These are phyloP conservation scores for Zaprionus camerounensis DNA, from an alignment of 1,140 invertebrate genomes.

Conservation along the genomic window DNA sequence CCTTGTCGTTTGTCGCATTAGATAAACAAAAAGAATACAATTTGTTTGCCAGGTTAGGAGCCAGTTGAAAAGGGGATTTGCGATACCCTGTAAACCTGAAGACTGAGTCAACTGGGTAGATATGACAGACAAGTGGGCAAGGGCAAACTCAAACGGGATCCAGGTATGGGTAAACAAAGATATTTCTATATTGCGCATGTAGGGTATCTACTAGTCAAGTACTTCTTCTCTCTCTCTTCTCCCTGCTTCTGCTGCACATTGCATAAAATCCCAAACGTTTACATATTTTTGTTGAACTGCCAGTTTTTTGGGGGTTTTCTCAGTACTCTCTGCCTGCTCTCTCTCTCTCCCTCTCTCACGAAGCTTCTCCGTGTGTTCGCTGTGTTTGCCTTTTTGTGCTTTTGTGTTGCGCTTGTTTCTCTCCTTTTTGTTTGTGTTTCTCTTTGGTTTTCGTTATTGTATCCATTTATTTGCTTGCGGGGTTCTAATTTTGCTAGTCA, in stretches of 20 bases:
- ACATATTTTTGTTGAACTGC: conserved; percentile 55
- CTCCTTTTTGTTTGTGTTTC: conserved; percentile 9
- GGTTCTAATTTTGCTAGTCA: conserved; percentile 72
- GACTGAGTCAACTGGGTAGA: not conserved
- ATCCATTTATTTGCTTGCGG: conserved; percentile 59
- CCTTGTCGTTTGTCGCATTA: conserved; percentile 63
- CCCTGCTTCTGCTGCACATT: conserved; percentile 50
- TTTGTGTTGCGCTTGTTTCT: conserved; percentile 35
- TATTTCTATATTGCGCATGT: not conserved
- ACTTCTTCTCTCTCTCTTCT: not conserved
- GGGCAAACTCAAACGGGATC: not conserved
- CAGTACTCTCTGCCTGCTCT: conserved; percentile 8
- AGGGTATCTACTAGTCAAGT: not conserved
- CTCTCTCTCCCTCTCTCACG: conserved; percentile 24
- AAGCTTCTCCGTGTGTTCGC: conserved; percentile 49
- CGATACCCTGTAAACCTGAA: conserved; percentile 1
- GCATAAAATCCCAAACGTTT: conserved; percentile 66
- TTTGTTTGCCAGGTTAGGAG: conserved; percentile 59
- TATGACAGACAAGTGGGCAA: not conserved
- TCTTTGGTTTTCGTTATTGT: conserved; percentile 39
- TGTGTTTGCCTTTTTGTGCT: conserved; percentile 25
- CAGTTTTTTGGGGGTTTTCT: conserved; percentile 41
- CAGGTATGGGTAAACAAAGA: not conserved
- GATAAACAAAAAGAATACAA: conserved; percentile 66
- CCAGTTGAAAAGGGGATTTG: conserved; percentile 23